Base-by-base conservation (phyloP, 2,113 vertebrate species). In the Chaenocephalus aceratus region DNA sequence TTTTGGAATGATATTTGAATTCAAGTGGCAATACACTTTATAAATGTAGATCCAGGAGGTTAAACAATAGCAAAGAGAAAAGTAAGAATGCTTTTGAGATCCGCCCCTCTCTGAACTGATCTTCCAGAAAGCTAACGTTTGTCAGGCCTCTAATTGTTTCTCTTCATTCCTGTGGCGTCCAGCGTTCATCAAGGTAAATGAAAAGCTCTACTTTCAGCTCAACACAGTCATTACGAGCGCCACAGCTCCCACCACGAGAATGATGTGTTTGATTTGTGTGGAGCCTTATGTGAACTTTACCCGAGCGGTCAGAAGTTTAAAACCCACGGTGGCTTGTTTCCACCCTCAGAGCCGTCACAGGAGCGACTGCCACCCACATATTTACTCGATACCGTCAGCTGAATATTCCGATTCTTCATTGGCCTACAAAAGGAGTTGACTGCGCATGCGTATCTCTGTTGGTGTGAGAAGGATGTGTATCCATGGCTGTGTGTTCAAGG, bases 151-250 rank as follows among this genome's bases (percentile, higher is more conserved):
- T 73, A 59, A 69, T 82, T 88, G 77, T 89, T 81, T 52, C 73
- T 65, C 67, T 77, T 66, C 78, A 64, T 86, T 88, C 82, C 79
- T 80, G 82, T 18, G 66, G 83, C 44, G 0, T 82, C 70, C 83
- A 36, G 46, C 14, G 11, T 71, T 68, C 68, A 72, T 86, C 79
- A 81, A 90, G 90, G 86, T 89, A 84, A 84, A 89, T 80, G 67
- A 80, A 82, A 75, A 70, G 77, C 73, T 61, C 30, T 60, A 10
- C 30, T 60, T 83, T 67, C 18, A 70, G 79, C 61, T 57, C 10
- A 89, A 86, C 79, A 10, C 77, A 56, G 69, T 88, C 73, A 87
- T 88, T 90, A 86, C 53, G 13, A 79, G 80, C 57, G 6, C 84
- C 85, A 70, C 85, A 79, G 80, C 91, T 87, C 72, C 87, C 76